phyloP scores from a whole-genome alignment of 2,113 vertebrate species.

The Engystomops pustulosus region DNA sequence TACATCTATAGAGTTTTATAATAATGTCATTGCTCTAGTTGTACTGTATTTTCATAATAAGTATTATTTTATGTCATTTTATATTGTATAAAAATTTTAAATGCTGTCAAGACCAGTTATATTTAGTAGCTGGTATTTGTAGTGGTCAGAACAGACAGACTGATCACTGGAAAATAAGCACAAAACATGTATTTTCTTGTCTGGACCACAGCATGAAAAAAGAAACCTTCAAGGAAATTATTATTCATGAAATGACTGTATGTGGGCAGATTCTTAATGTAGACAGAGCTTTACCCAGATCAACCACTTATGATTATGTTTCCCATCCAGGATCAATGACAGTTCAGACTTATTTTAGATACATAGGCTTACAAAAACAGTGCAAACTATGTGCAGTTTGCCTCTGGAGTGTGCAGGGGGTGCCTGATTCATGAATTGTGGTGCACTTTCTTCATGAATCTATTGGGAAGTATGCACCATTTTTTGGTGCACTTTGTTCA shows the following conservation, averaged over 20 bases:
- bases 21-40: neutral
- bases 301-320: neutral
- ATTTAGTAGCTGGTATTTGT: neutral
- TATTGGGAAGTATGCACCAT: too few species aligned
- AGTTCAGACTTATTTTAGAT: too few species aligned
- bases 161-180: slow-evolving; percentile 17
- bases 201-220: slow-evolving; percentile 24
- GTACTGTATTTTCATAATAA: neutral
- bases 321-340: too few species aligned
- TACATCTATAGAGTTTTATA: too few species aligned
- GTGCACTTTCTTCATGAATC: too few species aligned
- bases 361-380: too few species aligned
- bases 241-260: neutral
- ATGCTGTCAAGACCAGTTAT: neutral
- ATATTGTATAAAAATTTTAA: neutral
- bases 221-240: neutral
- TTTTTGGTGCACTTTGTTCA: too few species aligned
- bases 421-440: too few species aligned
- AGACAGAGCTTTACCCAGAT: too few species aligned
- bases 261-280: neutral
- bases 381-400: too few species aligned
- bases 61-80: neutral
- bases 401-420: too few species aligned
- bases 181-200: slow-evolving; percentile 21
- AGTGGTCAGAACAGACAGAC: neutral